Conservation (phyloP, 2,797 vertebrate genomes). For the Anolis apletophallus region DNA sequence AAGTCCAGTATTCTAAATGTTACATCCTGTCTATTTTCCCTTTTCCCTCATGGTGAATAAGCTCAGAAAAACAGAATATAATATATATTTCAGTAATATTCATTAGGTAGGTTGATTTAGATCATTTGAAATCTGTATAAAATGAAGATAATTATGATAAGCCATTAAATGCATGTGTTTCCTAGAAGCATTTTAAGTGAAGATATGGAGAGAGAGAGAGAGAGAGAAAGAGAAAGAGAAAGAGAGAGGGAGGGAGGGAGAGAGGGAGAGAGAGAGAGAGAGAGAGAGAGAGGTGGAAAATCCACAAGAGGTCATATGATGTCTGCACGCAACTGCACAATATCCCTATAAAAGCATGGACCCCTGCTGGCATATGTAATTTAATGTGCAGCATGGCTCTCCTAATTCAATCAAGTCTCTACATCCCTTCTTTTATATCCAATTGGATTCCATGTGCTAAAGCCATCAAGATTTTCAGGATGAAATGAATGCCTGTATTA, state of each 20-base stretch:
- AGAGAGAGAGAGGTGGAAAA: constrained; percentile 38
- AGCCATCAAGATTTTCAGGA: constrained; percentile 98
- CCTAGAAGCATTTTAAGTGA: constrained; percentile 47
- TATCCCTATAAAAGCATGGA: constrained; percentile 82
- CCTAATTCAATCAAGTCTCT: constrained; percentile 96
- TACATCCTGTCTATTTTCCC: neutral
- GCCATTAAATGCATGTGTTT: constrained; percentile 51
- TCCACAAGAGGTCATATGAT: constrained; percentile 66
- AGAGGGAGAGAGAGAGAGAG: constrained; percentile 33
- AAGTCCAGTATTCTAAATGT: neutral
- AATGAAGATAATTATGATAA: constrained; percentile 47
- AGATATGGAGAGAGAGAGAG: neutral
- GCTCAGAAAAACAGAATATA: constrained; percentile 2
- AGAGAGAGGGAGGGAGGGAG: constrained; percentile 59
- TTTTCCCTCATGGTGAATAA: constrained; percentile 32
- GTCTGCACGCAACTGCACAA: constrained; percentile 71
- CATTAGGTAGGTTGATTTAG: constrained; percentile 8
- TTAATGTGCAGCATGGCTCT: constrained; percentile 88
- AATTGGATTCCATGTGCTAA: constrained; percentile 98
- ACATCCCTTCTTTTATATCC: constrained; percentile 95
- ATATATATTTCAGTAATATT: constrained; percentile 11
- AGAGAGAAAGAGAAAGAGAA: constrained; percentile 36
- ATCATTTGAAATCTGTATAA: constrained; percentile 51
- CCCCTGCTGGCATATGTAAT: constrained; percentile 89
- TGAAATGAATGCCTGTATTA: constrained; percentile 99